Evolutionary conservation across 2,113 vertebrate species (phyloP).

Genomic region (Pontoporia blainvillei): DNA sequence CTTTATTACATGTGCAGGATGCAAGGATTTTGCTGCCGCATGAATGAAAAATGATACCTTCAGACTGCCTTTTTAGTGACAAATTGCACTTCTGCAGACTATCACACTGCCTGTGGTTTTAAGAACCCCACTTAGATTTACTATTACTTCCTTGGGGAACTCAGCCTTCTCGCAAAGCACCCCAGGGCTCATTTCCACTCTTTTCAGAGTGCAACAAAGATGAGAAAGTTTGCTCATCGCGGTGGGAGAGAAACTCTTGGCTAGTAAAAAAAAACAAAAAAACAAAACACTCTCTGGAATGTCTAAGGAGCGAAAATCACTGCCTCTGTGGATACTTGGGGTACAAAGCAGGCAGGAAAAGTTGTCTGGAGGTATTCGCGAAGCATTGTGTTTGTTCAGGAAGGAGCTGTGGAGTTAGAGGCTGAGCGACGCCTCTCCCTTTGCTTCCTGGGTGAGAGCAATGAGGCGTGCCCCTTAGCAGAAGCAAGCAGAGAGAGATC

Average conservation of each 20-base stretch:
- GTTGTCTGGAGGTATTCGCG: neutral
- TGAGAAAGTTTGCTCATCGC: slow-evolving; percentile 69
- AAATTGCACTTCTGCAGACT: slow-evolving; percentile 37
- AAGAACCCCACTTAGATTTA: slow-evolving; percentile 32
- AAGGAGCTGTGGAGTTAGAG: neutral
- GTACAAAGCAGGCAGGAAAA: neutral
- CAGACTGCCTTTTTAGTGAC: slow-evolving; percentile 42
- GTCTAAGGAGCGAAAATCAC: neutral
- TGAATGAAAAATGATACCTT: slow-evolving; percentile 52
- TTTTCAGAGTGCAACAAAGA: slow-evolving; percentile 14
- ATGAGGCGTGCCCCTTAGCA: slow-evolving; percentile 7
- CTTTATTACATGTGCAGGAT: slow-evolving; percentile 23
- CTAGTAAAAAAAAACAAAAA: neutral
- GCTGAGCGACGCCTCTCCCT: neutral
- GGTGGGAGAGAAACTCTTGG: neutral
- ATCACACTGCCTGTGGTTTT: neutral
- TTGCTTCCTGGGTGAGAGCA: slow-evolving; percentile 18
- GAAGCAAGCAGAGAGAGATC: slow-evolving; percentile 34
- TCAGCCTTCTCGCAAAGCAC: neutral
- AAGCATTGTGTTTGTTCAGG: neutral
- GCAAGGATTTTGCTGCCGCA: slow-evolving; percentile 20
- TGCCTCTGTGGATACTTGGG: neutral
- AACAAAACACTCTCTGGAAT: neutral
- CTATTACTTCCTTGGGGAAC: slow-evolving; percentile 31
- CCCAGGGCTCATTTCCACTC: slow-evolving; percentile 7